Percentiles rank a stretch among this genome's conserved stretches.
Evolutionary conservation across 2,888 invertebrate genomes (phyloP).

Genomic region (Tachina lurida): DNA sequence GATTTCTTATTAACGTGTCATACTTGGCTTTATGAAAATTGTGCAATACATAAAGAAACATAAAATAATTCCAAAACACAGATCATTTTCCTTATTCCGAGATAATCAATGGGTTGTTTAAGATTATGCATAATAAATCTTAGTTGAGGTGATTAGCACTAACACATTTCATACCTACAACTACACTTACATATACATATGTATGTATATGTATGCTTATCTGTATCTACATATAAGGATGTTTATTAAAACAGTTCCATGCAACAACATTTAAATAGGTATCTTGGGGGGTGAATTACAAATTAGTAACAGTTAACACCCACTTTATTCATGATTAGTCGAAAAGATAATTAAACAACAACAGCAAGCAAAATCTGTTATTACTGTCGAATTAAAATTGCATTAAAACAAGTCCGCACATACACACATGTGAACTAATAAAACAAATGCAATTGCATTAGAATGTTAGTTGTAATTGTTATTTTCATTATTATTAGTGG

Average conservation of each 20-base stretch:
- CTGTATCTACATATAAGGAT: too few species aligned
- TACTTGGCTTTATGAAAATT: too few species aligned
- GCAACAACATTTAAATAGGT: neutral
- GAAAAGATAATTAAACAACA: slow-evolving; percentile 60
- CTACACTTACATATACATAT: neutral
- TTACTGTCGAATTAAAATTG: slow-evolving; percentile 60
- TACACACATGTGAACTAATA: slow-evolving; percentile 10
- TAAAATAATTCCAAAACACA: neutral
- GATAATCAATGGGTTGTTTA: neutral
- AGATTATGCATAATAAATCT: slow-evolving; percentile 54
- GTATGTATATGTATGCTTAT: too few species aligned
- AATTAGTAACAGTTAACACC: slow-evolving; percentile 57
- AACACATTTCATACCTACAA: neutral
- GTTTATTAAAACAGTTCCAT: neutral
- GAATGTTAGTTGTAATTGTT: slow-evolving; percentile 22
- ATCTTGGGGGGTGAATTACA: slow-evolving; percentile 27
- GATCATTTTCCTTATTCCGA: neutral
- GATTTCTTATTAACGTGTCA: too few species aligned
- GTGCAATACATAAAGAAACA: neutral
- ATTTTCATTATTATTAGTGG: slow-evolving; percentile 51
- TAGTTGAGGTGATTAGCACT: slow-evolving; percentile 27
- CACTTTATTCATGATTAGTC: slow-evolving; percentile 46
- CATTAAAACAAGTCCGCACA: slow-evolving; percentile 35
- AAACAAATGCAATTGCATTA: slow-evolving; percentile 17
- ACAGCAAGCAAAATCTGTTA: slow-evolving; percentile 61